These are phyloP conservation scores for Chrysopa pallens DNA, from an alignment of 1,140 invertebrate genomes.

Conservation along the genomic window DNA sequence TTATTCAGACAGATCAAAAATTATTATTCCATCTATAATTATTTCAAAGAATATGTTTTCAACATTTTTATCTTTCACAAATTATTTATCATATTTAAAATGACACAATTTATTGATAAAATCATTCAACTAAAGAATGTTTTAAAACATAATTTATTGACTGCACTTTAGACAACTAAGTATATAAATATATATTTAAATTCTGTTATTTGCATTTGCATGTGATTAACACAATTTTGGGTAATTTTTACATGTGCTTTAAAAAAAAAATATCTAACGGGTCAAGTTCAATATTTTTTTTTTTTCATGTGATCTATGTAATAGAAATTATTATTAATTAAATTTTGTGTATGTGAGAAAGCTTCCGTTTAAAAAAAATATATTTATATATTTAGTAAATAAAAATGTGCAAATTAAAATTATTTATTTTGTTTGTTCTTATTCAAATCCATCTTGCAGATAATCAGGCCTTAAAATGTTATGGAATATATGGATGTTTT, in stretches of 20 bases:
- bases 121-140: background rate
- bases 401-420: background rate
- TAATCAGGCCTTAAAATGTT: slow-evolving; percentile 37
- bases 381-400: background rate
- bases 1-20: no score
- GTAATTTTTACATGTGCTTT: no score
- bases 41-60: background rate
- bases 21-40: no score
- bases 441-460: slow-evolving; percentile 14
- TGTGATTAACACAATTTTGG: no score
- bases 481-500: slow-evolving; percentile 66
- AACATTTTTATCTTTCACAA: no score
- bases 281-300: no score
- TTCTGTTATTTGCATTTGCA: slow-evolving; percentile 1
- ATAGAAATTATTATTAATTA: background rate
- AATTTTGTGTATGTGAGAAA: background rate
- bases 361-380: background rate
- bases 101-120: background rate
- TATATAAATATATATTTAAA: no score
- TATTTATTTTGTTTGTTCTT: background rate
- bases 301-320: no score
- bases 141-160: background rate
- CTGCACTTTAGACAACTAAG: background rate
- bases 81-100: no score
- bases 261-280: no score